Conservation (phyloP, 1,140 invertebrate genomes). For the Ceratoteleas bidentatus region DNA sequence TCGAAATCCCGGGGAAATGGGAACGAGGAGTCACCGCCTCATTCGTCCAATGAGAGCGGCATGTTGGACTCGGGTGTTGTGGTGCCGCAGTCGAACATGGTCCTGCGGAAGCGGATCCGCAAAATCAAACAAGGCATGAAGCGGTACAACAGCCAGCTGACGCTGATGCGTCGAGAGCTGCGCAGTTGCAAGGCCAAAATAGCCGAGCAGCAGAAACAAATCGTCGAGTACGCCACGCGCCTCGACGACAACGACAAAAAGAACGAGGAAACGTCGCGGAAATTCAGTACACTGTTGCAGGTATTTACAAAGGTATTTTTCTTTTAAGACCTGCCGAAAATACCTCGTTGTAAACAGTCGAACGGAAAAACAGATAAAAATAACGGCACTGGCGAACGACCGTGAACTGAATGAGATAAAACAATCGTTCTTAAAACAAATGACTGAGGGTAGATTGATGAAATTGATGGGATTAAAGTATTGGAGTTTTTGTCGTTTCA, state of each 20-base stretch:
- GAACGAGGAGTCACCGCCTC: slow-evolving; percentile 76
- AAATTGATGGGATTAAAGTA: too few relatives aligned
- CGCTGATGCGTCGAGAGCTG: slow-evolving; percentile 88
- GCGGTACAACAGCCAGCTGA: slow-evolving; percentile 90
- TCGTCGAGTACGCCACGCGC: slow-evolving; percentile 90
- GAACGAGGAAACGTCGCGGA: slow-evolving; percentile 92
- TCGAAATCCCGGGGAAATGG: slow-evolving; percentile 76
- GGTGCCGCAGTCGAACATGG: slow-evolving; percentile 88
- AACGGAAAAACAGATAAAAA: not conserved
- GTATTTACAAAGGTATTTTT: slow-evolving; percentile 81
- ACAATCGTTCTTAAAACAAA: too few relatives aligned
- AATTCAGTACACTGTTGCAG: slow-evolving; percentile 93
- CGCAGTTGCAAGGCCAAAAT: slow-evolving; percentile 89
- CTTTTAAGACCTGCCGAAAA: slow-evolving; percentile 7
- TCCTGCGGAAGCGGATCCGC: slow-evolving; percentile 90
- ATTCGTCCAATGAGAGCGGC: slow-evolving; percentile 80
- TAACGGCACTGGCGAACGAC: not conserved
- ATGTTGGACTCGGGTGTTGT: slow-evolving; percentile 81
- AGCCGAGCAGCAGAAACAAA: slow-evolving; percentile 90
- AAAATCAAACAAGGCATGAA: slow-evolving; percentile 95
- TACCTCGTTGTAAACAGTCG: not conserved
- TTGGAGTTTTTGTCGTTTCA: too few relatives aligned
- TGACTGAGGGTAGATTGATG: too few relatives aligned
- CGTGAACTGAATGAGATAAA: too few relatives aligned
- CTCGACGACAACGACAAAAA: slow-evolving; percentile 94